Base-by-base conservation (phyloP, 2,113 vertebrate genomes). In the Callorhinus ursinus region DNA sequence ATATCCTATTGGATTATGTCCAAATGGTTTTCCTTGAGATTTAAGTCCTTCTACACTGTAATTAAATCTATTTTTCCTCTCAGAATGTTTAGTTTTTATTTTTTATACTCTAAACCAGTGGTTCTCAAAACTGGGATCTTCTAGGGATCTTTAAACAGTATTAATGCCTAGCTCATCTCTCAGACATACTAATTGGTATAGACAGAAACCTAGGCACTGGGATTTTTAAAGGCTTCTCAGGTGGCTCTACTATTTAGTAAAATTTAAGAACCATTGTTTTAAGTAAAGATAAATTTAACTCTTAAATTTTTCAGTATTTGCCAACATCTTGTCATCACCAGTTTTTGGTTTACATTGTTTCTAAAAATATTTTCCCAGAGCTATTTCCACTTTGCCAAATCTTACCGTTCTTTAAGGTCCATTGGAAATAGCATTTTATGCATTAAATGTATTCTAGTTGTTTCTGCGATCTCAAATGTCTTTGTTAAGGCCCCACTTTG, bases 261-360 rank as follows among this genome's bases (percentile, higher is more conserved):
- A 74, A 83, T 88, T 82, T 88, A 46, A 88, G 85, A 93, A 84
- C 10, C 59, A 82, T 28, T 88, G 11, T 69, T 69, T n/a, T 93
- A 82, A 83, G 76, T 88, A 83, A 69, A 88, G 31, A 93, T 83
- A 93, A 67, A 39, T 89, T 12, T 76, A 59, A 83, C 12, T 72
- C 8, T 65, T 93, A 24, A 67, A 33, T 21, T 55, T 83, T 76
- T 93, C 7, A 83, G 39, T 39, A 39, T 49, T 88, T 77, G 4
- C 33, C 2, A 16, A 55, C 10, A 36, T 55, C 15, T 65, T 92
- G 16, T 65, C 65, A 46, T 74, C 46, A 88, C 36, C 16, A 28
- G 28, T 57, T 65, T 91, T 92, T 74, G 9, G 21, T 71, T 93
- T 79, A 46, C 22, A 63, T 42, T 85, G 31, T 57, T 92, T 65